Conservation (phyloP, 2,113 vertebrate species). For the Triplophysa tibetana region DNA sequence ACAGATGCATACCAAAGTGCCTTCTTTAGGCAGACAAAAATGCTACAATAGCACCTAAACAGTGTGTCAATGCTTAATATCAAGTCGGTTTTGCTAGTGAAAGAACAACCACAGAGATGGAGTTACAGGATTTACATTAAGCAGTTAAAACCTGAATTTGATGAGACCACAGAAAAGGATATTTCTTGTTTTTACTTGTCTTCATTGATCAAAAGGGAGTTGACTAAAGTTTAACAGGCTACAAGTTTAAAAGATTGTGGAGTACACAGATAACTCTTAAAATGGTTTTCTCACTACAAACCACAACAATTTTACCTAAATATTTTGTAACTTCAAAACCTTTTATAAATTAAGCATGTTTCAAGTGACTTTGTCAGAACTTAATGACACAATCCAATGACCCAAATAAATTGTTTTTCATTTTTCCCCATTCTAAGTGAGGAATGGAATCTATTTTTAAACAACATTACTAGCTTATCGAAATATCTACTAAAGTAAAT, state of each 20-base stretch:
- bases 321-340: background rate
- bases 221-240: background rate
- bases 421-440: background rate
- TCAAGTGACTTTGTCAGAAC: background rate
- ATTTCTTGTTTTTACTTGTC: slow-evolving; percentile 37
- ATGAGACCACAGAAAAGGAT: slow-evolving; percentile 28
- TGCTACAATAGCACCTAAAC: slow-evolving; percentile 29
- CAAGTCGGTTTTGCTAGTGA: slow-evolving; percentile 12
- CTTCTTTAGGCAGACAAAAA: slow-evolving; percentile 1
- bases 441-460: background rate
- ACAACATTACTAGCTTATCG: background rate
- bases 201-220: slow-evolving; percentile 11
- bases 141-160: slow-evolving; percentile 16
- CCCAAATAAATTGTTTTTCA: no score
- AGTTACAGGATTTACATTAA: slow-evolving; percentile 16
- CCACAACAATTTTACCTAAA: background rate
- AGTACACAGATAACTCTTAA: slow-evolving; percentile 14
- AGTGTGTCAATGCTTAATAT: slow-evolving; percentile 34
- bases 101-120: slow-evolving; percentile 8
- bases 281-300: background rate
- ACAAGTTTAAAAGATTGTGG: background rate
- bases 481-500: background rate
- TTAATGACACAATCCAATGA: background rate
- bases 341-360: background rate
- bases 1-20: slow-evolving; percentile 13